phyloP scores from a whole-genome alignment of 2,888 invertebrate species.

The Teleogryllus oceanicus region DNA sequence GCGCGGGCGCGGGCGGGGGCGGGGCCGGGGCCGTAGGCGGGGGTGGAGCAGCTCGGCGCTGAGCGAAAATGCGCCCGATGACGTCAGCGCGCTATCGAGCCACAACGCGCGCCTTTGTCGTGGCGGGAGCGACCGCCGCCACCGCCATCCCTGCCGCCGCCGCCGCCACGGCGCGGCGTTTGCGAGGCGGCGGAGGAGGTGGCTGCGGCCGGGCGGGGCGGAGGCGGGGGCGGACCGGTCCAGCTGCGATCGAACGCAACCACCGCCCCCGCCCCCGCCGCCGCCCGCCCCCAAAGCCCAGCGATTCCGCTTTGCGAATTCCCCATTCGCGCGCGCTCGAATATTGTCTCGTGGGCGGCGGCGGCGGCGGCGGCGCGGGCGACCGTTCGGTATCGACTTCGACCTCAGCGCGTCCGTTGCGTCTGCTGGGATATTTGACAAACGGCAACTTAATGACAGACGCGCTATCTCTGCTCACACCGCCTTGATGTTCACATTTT shows the following conservation, averaged over 20 bases:
- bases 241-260: background rate
- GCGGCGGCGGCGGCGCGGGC: background rate
- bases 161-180: background rate
- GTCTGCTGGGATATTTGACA: no score
- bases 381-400: background rate
- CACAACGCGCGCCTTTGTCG: constrained; percentile 1
- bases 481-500: no score
- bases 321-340: background rate
- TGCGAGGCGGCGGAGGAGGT: background rate
- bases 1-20: background rate
- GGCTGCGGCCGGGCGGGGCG: background rate
- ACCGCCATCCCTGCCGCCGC: background rate
- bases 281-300: background rate
- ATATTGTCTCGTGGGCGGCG: background rate
- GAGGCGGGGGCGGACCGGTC: background rate
- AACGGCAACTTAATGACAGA: no score
- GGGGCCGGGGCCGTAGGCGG: background rate
- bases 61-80: background rate
- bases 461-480: no score
- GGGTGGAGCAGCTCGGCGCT: background rate
- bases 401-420: no score
- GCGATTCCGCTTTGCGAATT: background rate
- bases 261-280: background rate
- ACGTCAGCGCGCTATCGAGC: constrained; percentile 9
- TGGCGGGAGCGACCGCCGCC: background rate